A percentile compares a stretch with the other conserved stretches of the same genome.
Conservation (phyloP, 2,888 invertebrate genomes). For the Drosophila gaucha region DNA sequence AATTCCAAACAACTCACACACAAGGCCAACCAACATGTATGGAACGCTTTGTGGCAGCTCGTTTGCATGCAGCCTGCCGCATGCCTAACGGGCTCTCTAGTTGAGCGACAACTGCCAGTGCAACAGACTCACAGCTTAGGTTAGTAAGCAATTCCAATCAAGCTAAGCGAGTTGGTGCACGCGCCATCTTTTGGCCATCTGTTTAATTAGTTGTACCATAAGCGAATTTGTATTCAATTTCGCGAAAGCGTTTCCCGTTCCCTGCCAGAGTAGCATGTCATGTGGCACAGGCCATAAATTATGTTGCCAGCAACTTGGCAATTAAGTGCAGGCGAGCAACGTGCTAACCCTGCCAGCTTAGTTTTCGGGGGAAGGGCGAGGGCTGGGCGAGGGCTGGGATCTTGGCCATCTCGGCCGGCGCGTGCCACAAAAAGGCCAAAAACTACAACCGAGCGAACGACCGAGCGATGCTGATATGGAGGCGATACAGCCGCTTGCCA, state of each 20-base stretch:
- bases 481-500: conserved; percentile 45
- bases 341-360: background rate
- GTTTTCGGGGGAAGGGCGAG: background rate
- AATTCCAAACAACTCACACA: conserved; percentile 24
- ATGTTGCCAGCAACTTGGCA: conserved; percentile 76
- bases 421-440: conserved; percentile 25
- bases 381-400: background rate
- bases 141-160: conserved; percentile 22
- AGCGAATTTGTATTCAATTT: conserved; percentile 76
- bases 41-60: conserved; percentile 59
- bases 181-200: conserved; percentile 25
- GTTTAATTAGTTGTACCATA: conserved; percentile 67
- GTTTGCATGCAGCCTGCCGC: conserved; percentile 22
- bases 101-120: background rate
- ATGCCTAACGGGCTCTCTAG: background rate
- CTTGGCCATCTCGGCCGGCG: conserved; percentile 11
- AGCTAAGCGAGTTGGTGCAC: background rate
- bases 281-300: conserved; percentile 68
- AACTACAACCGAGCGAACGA: conserved; percentile 31
- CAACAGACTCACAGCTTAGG: too few species aligned
- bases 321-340: conserved; percentile 53
- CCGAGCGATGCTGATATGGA: conserved; percentile 46
- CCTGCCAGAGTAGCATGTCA: conserved; percentile 50
- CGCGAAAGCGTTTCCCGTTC: conserved; percentile 29
- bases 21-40: conserved; percentile 31